phyloP scores from a whole-genome alignment of 1,140 invertebrate genomes.

The Eubasilissa regina region DNA sequence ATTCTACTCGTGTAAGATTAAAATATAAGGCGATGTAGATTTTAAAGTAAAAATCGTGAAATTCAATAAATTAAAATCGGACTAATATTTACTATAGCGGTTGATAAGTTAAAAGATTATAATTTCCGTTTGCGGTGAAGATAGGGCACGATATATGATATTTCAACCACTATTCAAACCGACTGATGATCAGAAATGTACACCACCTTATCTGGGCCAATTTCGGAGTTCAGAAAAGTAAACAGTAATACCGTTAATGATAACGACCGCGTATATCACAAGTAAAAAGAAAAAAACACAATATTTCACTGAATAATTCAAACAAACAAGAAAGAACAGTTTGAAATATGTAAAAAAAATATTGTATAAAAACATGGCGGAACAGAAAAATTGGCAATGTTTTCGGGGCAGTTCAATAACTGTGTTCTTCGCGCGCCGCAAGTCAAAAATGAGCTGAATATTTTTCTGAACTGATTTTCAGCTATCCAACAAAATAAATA shows the following conservation, averaged over 20 bases:
- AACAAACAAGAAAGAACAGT: no score
- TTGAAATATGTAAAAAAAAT: no score
- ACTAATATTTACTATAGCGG: not conserved
- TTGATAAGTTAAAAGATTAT: conserved; percentile 9
- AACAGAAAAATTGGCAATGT: no score
- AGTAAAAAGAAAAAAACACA: not conserved
- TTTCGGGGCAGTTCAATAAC: no score
- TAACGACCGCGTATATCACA: not conserved
- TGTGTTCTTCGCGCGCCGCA: no score
- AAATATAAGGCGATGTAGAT: no score
- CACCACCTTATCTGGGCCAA: not conserved
- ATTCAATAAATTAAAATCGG: not conserved
- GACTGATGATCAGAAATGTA: not conserved
- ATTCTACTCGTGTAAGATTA: no score
- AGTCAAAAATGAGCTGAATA: no score
- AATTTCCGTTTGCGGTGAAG: not conserved
- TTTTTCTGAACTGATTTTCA: no score
- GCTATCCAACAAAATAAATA: no score
- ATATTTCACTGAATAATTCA: not conserved
- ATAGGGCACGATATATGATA: not conserved
- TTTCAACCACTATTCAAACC: not conserved
- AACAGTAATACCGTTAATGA: conserved; percentile 8
- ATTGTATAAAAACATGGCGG: no score
- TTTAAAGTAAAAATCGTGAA: no score
- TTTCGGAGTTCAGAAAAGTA: not conserved